These are phyloP conservation scores for Plectrocnemia conspersa DNA, from an alignment of 1,140 invertebrate species.

Conservation along the genomic window DNA sequence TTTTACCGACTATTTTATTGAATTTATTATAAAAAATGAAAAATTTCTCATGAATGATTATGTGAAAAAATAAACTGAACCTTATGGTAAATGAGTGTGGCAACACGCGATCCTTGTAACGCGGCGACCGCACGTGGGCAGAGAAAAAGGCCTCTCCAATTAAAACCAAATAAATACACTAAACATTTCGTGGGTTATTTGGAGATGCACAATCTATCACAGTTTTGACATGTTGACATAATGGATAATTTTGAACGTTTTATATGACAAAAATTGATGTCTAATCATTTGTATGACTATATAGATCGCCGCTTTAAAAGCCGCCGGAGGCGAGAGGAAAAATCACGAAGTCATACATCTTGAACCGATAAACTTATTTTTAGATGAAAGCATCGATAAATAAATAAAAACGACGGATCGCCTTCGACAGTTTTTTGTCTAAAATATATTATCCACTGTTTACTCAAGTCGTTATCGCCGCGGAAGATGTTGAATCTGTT, in stretches of 20 bases:
- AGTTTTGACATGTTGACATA: slow-evolving; percentile 27
- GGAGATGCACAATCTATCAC: slow-evolving; percentile 20
- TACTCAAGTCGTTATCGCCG: not conserved
- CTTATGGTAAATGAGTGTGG: not conserved
- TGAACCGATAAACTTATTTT: no score
- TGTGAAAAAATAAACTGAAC: no score
- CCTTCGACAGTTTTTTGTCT: no score
- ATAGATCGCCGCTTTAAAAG: not conserved
- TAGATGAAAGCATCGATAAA: no score
- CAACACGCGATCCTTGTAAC: slow-evolving; percentile 6
- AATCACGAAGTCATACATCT: not conserved
- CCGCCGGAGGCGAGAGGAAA: slow-evolving; percentile 3
- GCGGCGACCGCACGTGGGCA: slow-evolving; percentile 14
- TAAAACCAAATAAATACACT: slow-evolving; percentile 26
- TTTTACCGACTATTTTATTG: no score
- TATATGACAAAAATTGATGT: slow-evolving; percentile 22
- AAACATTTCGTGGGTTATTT: not conserved
- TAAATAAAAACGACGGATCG: no score
- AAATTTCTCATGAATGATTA: no score
- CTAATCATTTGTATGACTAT: slow-evolving; percentile 4
- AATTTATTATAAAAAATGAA: no score
- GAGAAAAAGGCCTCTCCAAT: slow-evolving; percentile 18
- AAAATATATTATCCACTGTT: not conserved
- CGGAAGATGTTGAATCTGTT: not conserved
- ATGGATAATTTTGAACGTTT: slow-evolving; percentile 22